Percentiles rank a stretch among this genome's conserved stretches.
Conservation (phyloP, 1,140 invertebrate species). For the Cataglyphis hispanica region DNA sequence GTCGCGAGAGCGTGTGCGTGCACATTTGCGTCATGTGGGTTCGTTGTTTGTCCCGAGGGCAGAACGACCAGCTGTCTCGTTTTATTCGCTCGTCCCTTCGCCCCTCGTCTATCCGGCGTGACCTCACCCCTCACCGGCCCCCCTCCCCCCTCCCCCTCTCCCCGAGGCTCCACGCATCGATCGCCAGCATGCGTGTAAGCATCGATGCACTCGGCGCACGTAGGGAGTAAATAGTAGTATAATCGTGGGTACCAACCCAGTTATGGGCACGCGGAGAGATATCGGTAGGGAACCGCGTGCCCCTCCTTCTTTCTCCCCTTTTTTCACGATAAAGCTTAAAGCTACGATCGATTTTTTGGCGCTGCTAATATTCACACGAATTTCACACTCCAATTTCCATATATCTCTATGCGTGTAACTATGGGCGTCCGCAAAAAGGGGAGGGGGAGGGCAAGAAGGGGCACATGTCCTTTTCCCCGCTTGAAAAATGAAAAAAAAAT, state of each 20-base stretch:
- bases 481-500: too few species aligned
- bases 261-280: conserved; percentile 24
- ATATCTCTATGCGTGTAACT: not conserved
- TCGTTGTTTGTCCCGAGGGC: conserved; percentile 65
- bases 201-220: conserved; percentile 44
- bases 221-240: conserved; percentile 37
- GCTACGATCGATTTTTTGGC: conserved; percentile 29
- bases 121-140: not conserved
- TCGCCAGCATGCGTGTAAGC: conserved; percentile 39
- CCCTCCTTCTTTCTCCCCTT: not conserved
- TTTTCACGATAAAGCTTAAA: conserved; percentile 25
- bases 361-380: not conserved
- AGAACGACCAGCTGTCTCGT: conserved; percentile 72
- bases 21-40: conserved; percentile 65
- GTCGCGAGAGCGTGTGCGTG: conserved; percentile 19
- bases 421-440: too few species aligned
- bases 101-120: conserved; percentile 15
- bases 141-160: not conserved
- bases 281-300: not conserved
- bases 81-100: conserved; percentile 66
- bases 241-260: conserved; percentile 49
- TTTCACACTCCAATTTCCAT: not conserved
- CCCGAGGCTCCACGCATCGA: not conserved
- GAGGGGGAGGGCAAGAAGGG: too few species aligned
- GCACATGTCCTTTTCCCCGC: too few species aligned